Evolutionary conservation across 2,113 vertebrate species (phyloP).

Genomic region (Vireo altiloquus): DNA sequence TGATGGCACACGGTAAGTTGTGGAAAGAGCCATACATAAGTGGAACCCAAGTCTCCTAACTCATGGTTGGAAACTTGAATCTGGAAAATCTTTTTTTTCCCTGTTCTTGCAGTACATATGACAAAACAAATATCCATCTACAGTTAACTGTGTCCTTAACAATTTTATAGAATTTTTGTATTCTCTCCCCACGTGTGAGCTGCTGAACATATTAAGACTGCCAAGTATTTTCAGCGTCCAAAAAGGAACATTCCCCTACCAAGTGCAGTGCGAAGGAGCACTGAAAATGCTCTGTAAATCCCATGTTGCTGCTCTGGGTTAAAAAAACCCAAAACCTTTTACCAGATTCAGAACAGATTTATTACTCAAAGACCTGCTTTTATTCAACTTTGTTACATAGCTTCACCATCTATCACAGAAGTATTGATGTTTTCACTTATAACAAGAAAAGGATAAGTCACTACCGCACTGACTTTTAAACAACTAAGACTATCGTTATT

Average conservation of each 20-base stretch:
- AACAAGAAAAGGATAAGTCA: not conserved
- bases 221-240: slow-evolving; percentile 27
- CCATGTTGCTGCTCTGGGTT: not conserved
- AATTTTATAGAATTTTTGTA: not conserved
- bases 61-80: not conserved
- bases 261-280: not conserved
- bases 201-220: not conserved
- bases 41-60: not conserved
- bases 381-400: not conserved
- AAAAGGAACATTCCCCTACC: not conserved
- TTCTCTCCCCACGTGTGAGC: not conserved
- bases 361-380: not conserved
- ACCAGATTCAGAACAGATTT: not conserved
- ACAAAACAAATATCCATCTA: not conserved
- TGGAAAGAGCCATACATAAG: not conserved
- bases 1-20: not conserved
- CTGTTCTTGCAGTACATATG: not conserved
- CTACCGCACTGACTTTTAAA: not conserved
- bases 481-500: not conserved
- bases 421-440: not conserved
- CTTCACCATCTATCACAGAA: not conserved
- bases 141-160: not conserved
- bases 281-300: slow-evolving; percentile 19
- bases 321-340: not conserved
- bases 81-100: not conserved